Base-by-base conservation (phyloP, 2,113 vertebrate species). In the Brachypodius melanocephalos region DNA sequence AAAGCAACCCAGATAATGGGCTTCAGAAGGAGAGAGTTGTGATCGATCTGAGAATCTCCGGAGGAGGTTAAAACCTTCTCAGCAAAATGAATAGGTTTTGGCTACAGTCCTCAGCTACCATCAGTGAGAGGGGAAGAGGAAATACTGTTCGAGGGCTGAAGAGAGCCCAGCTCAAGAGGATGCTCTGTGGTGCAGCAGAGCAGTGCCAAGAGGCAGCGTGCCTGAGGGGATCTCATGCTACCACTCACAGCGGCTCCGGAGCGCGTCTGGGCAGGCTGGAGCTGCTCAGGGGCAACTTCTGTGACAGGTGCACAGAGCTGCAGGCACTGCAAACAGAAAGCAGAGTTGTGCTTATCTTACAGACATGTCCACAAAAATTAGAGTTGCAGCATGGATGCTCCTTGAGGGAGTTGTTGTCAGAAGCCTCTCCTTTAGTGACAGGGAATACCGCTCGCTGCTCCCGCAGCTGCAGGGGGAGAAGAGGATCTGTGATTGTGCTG, bases 321-420 rank as follows among this genome's bases (percentile, higher is more conserved):
- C 34, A 25, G 14, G 1, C 78, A 42, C 10, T 1, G 2, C 62
- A 40, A 34, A 10, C 10, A 46, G 20, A 45, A 21, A 11, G 20
- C 8, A 9, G 45, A 59, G 9, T 11, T 40, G 26, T 24, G 43
- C 9, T 19, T 49, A 9, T 29, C 34, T 25, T 38, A 18, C 0
- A 38, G 71, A 32, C 2, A 5, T 12, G 22, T 4, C 34, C 34
- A 17, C 46, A 40, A 29, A 38, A 63, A 43, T 14, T 0, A 36
- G 48, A 74, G 59, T 38, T 8, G 11, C 5, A 8, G 8, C 0
- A 0, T 19, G 38, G 4, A 0, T 55, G n/a, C 12, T 45, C 14
- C 12, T 81, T 48, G 29, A 31, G 29, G 8, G 4, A 17, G 2
- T 3, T 43, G 20, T 12, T 3, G 8, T 16, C 36, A 31, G 29